Conservation (phyloP, 2,797 vertebrate genomes). For the Schizothorax lantsangensis region DNA sequence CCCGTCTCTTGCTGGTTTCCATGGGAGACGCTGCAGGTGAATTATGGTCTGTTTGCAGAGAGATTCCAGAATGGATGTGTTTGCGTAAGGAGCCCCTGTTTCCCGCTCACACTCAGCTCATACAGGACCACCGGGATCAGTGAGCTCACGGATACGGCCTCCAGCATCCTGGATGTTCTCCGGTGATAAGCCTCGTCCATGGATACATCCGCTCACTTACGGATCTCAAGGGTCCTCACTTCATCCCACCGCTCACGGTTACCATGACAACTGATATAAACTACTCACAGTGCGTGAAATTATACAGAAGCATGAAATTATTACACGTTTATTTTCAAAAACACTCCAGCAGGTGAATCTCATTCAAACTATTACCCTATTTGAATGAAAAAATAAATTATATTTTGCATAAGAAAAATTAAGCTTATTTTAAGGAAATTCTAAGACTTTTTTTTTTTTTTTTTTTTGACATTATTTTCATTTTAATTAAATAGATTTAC, state of each 20-base stretch:
- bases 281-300: not conserved
- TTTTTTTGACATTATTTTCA: no score
- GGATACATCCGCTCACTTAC: slow-evolving; percentile 69
- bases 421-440: not conserved
- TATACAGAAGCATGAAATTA: not conserved
- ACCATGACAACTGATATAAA: slow-evolving; percentile 35
- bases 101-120: slow-evolving; percentile 63
- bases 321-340: not conserved
- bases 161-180: slow-evolving; percentile 82
- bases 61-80: slow-evolving; percentile 71
- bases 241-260: slow-evolving; percentile 23
- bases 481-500: not conserved
- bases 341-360: slow-evolving; percentile 4
- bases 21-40: slow-evolving; percentile 63
- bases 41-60: slow-evolving; percentile 73
- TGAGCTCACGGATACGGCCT: slow-evolving; percentile 70
- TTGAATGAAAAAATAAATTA: not conserved
- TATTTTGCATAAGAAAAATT: not conserved
- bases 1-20: slow-evolving; percentile 51
- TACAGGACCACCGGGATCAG: slow-evolving; percentile 49
- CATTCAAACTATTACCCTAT: not conserved
- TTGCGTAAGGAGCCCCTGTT: slow-evolving; percentile 65
- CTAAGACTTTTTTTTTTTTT: no score
- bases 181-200: slow-evolving; percentile 72
- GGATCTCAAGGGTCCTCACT: slow-evolving; percentile 8